A percentile compares a stretch with the other conserved stretches of the same genome.
phyloP scores from a whole-genome alignment of 2,888 invertebrate species.

The Onthophagus sagittarius region DNA sequence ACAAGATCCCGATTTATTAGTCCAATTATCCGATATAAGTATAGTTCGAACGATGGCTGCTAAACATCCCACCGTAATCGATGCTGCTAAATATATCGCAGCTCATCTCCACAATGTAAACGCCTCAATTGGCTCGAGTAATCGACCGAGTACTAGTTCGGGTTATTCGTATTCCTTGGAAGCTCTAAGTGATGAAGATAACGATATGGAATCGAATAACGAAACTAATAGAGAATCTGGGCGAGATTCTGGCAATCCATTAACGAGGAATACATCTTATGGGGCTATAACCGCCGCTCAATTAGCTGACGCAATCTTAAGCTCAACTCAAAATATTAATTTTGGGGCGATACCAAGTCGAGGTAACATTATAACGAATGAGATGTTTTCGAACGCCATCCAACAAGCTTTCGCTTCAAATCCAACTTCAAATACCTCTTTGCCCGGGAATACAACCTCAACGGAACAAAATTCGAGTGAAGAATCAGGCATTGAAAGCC shows the following conservation, averaged over 20 bases:
- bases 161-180: constrained; percentile 54
- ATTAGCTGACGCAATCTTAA: constrained; percentile 68
- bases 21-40: constrained; percentile 64
- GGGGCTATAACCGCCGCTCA: constrained; percentile 69
- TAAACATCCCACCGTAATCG: constrained; percentile 66
- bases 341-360: constrained; percentile 23
- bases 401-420: constrained; percentile 59
- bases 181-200: constrained; percentile 53
- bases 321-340: constrained; percentile 43
- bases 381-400: constrained; percentile 77
- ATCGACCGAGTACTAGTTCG: constrained; percentile 49
- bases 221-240: constrained; percentile 46
- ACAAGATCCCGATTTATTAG: constrained; percentile 72
- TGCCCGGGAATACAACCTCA: constrained; percentile 15
- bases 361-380: constrained; percentile 60
- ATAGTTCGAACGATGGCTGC: constrained; percentile 65
- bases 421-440: constrained; percentile 28
- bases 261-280: constrained; percentile 42
- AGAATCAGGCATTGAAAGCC: constrained; percentile 31
- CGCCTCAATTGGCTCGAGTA: constrained; percentile 51
- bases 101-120: constrained; percentile 54
- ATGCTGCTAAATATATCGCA: constrained; percentile 65
- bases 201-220: constrained; percentile 47
- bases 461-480: background rate
- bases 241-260: constrained; percentile 33